These are phyloP conservation scores for Drosophila mimetica DNA, from an alignment of 2,888 invertebrate species.

Conservation along the genomic window DNA sequence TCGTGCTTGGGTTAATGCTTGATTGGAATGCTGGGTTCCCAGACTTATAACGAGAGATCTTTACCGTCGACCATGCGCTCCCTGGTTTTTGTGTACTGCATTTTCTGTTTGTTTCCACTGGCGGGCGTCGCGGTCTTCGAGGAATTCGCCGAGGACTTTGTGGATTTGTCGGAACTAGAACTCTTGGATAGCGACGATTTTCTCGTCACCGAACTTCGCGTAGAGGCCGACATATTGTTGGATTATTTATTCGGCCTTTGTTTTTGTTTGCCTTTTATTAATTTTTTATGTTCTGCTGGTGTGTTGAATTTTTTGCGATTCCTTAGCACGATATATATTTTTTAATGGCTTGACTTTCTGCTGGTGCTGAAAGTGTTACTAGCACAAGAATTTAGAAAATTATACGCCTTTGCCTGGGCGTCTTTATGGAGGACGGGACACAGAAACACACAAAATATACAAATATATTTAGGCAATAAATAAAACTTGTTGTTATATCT, in stretches of 20 bases:
- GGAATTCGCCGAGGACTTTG: conserved; percentile 47
- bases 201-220: conserved; percentile 74
- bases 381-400: conserved; percentile 68
- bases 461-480: conserved; percentile 72
- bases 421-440: conserved; percentile 50
- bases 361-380: conserved; percentile 71
- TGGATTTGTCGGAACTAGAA: conserved; percentile 59
- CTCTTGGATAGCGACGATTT: conserved; percentile 70
- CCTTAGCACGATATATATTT: conserved; percentile 46
- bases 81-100: conserved; percentile 81
- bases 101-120: conserved; percentile 78
- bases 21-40: conserved; percentile 5
- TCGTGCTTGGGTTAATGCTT: conserved; percentile 16
- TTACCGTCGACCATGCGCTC: conserved; percentile 82
- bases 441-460: conserved; percentile 29
- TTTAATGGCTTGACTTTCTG: conserved; percentile 67
- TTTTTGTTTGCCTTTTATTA: conserved; percentile 38
- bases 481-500: conserved; percentile 78
- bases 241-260: conserved; percentile 51
- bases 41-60: background rate
- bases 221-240: conserved; percentile 73
- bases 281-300: conserved; percentile 31
- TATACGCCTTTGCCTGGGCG: conserved; percentile 55
- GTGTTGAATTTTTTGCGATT: conserved; percentile 33
- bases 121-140: conserved; percentile 50